Percentiles rank a stretch among this genome's conserved stretches.
Conservation (phyloP, 1,140 invertebrate species). For the Sesamia nonagrioides region DNA sequence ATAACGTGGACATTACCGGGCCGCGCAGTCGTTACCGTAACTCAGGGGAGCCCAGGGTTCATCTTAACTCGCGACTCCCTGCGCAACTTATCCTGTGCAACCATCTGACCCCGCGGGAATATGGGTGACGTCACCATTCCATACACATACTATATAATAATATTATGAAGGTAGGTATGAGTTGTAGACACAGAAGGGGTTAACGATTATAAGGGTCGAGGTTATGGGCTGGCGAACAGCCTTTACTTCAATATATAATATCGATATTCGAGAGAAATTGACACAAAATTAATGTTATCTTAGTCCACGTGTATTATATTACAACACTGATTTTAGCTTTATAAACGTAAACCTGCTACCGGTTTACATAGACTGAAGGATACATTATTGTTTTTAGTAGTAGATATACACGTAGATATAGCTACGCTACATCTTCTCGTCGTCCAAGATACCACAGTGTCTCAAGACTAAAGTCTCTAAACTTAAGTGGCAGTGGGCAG, state of each 20-base stretch:
- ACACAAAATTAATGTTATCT: neutral
- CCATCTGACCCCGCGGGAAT: constrained; percentile 70
- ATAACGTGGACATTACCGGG: constrained; percentile 48
- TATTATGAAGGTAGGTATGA: constrained; percentile 11
- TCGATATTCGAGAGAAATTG: neutral
- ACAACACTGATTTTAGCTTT: neutral
- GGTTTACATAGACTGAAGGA: neutral
- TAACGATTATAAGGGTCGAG: constrained; percentile 16
- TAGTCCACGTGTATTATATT: neutral
- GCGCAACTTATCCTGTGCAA: constrained; percentile 59
- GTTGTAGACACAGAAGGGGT: constrained; percentile 8
- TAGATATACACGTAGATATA: too few species aligned
- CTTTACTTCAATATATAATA: neutral
- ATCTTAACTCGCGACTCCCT: constrained; percentile 57
- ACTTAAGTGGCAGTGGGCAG: too few species aligned
- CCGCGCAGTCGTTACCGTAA: constrained; percentile 52
- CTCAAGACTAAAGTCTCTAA: too few species aligned
- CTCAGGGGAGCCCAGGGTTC: constrained; percentile 51
- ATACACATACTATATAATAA: constrained; percentile 10
- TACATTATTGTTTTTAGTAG: neutral
- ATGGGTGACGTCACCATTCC: constrained; percentile 41
- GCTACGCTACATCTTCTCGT: too few species aligned
- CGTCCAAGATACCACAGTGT: too few species aligned
- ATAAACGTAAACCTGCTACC: too few species aligned
- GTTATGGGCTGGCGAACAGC: neutral